These are phyloP conservation scores for Rhipidura dahli DNA, from an alignment of 2,113 vertebrate species.

Conservation along the genomic window DNA sequence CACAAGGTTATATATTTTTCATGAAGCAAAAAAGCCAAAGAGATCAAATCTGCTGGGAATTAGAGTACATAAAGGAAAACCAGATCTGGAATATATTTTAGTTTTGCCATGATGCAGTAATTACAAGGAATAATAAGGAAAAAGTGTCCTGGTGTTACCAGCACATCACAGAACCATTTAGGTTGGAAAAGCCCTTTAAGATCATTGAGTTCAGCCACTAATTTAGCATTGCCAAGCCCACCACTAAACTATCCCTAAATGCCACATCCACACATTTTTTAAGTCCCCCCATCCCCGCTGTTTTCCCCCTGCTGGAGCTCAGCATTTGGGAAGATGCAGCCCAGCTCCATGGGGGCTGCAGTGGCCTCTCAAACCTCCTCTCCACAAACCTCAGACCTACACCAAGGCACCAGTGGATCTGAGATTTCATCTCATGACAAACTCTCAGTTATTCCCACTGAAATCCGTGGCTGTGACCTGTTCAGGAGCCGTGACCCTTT, in stretches of 20 bases:
- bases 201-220: not conserved
- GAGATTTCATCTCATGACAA: not conserved
- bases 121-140: not conserved
- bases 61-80: not conserved
- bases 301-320: not conserved
- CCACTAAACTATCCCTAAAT: not conserved
- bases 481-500: not conserved
- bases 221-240: not conserved
- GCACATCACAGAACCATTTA: not conserved
- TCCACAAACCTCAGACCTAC: not conserved
- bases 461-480: not conserved
- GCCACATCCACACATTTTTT: not conserved
- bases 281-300: rapidly evolving
- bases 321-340: not conserved
- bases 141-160: not conserved
- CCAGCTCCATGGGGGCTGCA: not conserved
- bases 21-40: not conserved
- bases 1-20: not conserved
- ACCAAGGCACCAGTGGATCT: not conserved
- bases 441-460: not conserved
- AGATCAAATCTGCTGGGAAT: not conserved
- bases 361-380: not conserved
- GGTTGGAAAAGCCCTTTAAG: not conserved
- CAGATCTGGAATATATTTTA: not conserved
- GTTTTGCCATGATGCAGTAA: not conserved